Base-by-base conservation (phyloP, 1,140 invertebrate species). In the Zaprionus inermis region DNA sequence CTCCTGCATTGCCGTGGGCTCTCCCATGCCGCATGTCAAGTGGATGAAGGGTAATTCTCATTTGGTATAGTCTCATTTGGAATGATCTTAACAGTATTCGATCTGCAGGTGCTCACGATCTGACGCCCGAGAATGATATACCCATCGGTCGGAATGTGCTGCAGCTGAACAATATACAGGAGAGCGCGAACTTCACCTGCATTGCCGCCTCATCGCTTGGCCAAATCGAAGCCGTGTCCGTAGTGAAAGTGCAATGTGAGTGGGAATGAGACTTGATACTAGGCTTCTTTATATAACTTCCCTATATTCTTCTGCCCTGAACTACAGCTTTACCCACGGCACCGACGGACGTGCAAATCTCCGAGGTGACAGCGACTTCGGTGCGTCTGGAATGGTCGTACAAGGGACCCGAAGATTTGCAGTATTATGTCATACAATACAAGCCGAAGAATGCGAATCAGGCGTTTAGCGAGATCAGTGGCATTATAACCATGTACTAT, bases 1-100 rank as follows among this genome's bases (percentile, higher is more conserved):
- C 52, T 98, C 98, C 44, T 99, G 99, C 92, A 97, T 99, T 12
- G 99, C 98, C 14, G 96, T 97, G 7, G 98, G 99, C 0, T 97
- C 98, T 0, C 99, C 99, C 0, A 99, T 99, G 98, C 99, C 99
- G 0, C 96, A 95, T 81, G 98, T 99, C 54, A 98, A 97, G 93
- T 99, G 98, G 98, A 95, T 96, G 66, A 97, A 97, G 93, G 98
- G 96, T 90, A 6, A 32, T 5, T 32, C 30, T 9, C 9, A 2
- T 28, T 28, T 28, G 3, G 1, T 28, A 28, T 28, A 28, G 3
- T 28, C 3, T n/a, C n/a, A n/a, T n/a, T 28, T 28, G 0, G 5
- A 28, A 5, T 28, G 1, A 32, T 32, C 0, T 9, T 32, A 9
- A 32, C 9, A 32, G 7, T 9, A 20, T 24, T 22, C 18, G 3